Base-by-base conservation (phyloP, 2,888 invertebrate genomes). In the Zaprionus bogoriensis region DNA sequence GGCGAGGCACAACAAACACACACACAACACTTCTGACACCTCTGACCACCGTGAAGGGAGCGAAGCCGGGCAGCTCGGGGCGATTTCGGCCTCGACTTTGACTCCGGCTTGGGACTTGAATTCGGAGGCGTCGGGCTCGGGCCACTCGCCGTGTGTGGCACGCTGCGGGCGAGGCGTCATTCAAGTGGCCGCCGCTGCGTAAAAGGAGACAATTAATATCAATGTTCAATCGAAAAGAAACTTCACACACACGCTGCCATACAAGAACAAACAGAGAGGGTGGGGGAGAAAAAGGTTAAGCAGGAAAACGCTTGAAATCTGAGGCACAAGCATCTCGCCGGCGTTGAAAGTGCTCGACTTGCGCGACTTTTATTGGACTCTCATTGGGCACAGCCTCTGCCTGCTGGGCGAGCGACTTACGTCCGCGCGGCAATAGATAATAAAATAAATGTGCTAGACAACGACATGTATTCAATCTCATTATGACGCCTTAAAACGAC, bases 121-220 rank as follows among this genome's bases (percentile, higher is more conserved):
- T 42, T 30, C 23, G 32, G 22, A 23, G 42, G 10, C 27, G 12
- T 17, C 7, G 7, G 7, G 19, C 7, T 14, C 22, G n/a, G 22
- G 41, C 5, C 6, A 22, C 22, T 22, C 64, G 47, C 46, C 50
- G 69, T 69, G 69, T 69, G 68, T 69, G 68, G 68, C 69, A 58
- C 52, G 38, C 52, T 60, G 30, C 69, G 57, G 69, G 53, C 53
- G 22, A 46, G 53, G 39, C 51, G 60, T 48, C 60, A 52, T 45
- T 57, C 36, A 54, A 54, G 58, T 60, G 61, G 47, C 38, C 38
- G 44, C 17, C 30, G 55, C 17, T 27, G 55, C 50, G 68, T 73
- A 77, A 76, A 76, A 67, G 77, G 77, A 80, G 80, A 80, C 80
- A 77, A 80, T 74, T 74, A 77, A 77, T 80, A 69, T 80, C 60